A percentile compares a stretch with the other conserved stretches of the same genome.
These are phyloP conservation scores for Clivina fossor DNA, from an alignment of 2,888 invertebrate genomes.

Conservation along the genomic window DNA sequence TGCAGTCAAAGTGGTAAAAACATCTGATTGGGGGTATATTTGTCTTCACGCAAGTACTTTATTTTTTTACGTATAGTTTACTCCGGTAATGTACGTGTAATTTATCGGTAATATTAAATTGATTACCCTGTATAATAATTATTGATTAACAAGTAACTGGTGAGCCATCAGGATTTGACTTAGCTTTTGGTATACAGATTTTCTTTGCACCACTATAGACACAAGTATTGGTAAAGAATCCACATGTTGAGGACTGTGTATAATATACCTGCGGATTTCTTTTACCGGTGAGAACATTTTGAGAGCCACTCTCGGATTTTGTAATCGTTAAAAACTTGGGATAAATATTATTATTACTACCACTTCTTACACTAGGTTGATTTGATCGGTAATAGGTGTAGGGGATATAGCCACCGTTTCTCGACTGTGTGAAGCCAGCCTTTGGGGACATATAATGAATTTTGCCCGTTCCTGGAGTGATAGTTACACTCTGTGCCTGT, in stretches of 20 bases:
- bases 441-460: constrained; percentile 50
- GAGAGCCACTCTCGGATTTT: constrained; percentile 74
- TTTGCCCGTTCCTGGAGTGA: constrained; percentile 48
- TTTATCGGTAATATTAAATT: too few species aligned
- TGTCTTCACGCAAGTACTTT: too few species aligned
- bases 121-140: too few species aligned
- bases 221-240: constrained; percentile 84
- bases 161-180: constrained; percentile 74
- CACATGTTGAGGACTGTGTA: constrained; percentile 84
- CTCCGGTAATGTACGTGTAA: too few species aligned
- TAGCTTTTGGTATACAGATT: constrained; percentile 79
- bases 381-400: constrained; percentile 49
- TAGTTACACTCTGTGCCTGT: constrained; percentile 67
- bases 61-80: too few species aligned
- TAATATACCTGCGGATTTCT: constrained; percentile 79
- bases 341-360: constrained; percentile 52
- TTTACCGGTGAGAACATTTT: constrained; percentile 61
- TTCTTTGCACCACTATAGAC: constrained; percentile 79
- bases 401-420: constrained; percentile 47
- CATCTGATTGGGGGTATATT: too few species aligned
- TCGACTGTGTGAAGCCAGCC: constrained; percentile 46
- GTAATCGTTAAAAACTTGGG: constrained; percentile 77
- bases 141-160: constrained; percentile 61
- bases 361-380: constrained; percentile 47
- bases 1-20: too few species aligned